Evolutionary conservation across 2,113 vertebrate species (phyloP).

Genomic region (Ovis aries): DNA sequence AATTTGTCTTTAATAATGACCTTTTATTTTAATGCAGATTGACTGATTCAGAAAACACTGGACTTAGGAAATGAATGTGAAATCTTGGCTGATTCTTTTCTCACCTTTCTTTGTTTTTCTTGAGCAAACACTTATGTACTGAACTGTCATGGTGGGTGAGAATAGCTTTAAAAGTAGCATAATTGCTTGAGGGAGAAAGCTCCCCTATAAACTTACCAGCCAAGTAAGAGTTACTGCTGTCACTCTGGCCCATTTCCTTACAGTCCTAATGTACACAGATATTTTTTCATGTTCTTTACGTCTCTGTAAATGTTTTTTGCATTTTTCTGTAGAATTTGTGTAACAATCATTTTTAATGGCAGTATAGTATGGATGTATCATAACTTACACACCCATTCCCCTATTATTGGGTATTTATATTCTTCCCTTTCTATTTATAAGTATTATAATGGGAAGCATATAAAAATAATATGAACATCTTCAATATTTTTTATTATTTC

Average conservation of each 20-base stretch:
- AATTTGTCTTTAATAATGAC: neutral
- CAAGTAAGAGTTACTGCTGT: neutral
- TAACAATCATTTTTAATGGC: neutral
- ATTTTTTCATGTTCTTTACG: neutral
- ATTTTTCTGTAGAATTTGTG: neutral
- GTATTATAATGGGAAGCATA: slow-evolving; percentile 34
- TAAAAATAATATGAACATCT: slow-evolving; percentile 15
- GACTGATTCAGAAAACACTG: neutral
- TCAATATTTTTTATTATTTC: slow-evolving; percentile 32
- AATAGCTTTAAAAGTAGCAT: neutral
- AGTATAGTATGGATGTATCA: neutral
- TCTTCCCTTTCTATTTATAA: neutral
- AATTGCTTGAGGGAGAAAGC: neutral
- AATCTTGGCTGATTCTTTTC: neutral
- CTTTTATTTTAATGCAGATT: neutral
- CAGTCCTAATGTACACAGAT: neutral
- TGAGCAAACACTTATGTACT: neutral
- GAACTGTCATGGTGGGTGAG: neutral
- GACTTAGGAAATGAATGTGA: neutral
- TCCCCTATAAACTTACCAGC: neutral
- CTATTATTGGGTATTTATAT: neutral
- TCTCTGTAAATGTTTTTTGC: neutral
- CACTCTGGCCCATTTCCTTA: neutral
- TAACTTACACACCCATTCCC: neutral
- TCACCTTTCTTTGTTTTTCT: neutral